Percentiles rank a stretch among this genome's conserved stretches.
phyloP scores from a whole-genome alignment of 2,797 vertebrate species.

The Urocyon cinereoargenteus region DNA sequence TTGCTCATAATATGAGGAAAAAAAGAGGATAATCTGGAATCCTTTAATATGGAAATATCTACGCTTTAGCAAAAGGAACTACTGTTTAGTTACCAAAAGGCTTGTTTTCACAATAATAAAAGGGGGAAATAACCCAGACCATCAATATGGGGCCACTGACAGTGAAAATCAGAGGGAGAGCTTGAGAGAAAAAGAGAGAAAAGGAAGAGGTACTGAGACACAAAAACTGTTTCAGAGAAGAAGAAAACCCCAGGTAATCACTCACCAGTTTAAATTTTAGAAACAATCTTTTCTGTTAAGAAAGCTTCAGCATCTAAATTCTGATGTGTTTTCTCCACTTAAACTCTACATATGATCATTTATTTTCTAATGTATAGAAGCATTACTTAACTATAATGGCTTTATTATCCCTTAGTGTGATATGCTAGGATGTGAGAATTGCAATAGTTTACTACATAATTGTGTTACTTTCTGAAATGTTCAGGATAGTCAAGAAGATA shows the following conservation, averaged over 20 bases:
- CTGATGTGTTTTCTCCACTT: background rate
- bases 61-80: background rate
- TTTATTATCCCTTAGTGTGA: slow-evolving; percentile 8
- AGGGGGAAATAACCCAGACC: background rate
- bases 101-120: background rate
- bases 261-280: background rate
- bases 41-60: background rate
- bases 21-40: background rate
- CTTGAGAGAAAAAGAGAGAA: background rate
- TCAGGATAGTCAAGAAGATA: background rate
- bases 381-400: background rate
- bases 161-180: background rate
- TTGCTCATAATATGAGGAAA: background rate
- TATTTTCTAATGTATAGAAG: background rate
- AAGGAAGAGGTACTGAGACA: background rate
- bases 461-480: background rate
- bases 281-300: background rate
- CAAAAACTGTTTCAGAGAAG: background rate
- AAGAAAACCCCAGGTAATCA: background rate
- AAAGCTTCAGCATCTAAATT: background rate
- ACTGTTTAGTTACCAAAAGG: background rate
- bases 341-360: background rate
- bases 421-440: background rate
- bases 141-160: background rate
- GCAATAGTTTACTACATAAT: background rate